Percentiles rank a stretch among this genome's conserved stretches.
These are phyloP conservation scores for Calosoma granatense DNA, from an alignment of 1,140 invertebrate genomes.

Conservation along the genomic window DNA sequence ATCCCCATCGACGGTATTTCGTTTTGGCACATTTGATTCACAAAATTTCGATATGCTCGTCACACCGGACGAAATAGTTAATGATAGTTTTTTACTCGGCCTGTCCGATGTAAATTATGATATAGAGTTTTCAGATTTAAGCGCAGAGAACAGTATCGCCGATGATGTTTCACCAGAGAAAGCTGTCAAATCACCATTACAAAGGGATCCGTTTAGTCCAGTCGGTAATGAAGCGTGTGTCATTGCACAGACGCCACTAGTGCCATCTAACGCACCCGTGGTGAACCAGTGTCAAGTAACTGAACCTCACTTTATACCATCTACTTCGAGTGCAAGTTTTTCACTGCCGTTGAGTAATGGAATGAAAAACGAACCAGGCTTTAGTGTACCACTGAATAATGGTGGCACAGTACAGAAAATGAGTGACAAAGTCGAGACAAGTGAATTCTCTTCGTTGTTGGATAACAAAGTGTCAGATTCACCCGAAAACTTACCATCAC, in stretches of 20 bases:
- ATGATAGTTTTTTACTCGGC: constrained; percentile 39
- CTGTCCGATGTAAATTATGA: constrained; percentile 62
- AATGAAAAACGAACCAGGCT: constrained; percentile 20
- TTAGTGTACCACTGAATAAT: constrained; percentile 10
- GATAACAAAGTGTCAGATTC: constrained; percentile 46
- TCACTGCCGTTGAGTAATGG: constrained; percentile 29
- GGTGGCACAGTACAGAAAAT: background rate
- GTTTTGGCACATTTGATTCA: constrained; percentile 23
- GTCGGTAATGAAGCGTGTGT: constrained; percentile 20
- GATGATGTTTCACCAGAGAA: constrained; percentile 42
- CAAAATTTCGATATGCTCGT: constrained; percentile 39
- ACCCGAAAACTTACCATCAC: constrained; percentile 48
- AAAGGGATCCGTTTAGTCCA: constrained; percentile 35
- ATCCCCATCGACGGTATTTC: constrained; percentile 15
- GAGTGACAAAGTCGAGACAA: no score
- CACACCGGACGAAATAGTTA: constrained; percentile 46
- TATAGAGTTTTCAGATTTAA: constrained; percentile 58
- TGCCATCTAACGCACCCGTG: constrained; percentile 21
- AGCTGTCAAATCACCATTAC: constrained; percentile 19
- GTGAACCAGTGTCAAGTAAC: background rate
- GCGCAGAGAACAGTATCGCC: constrained; percentile 53
- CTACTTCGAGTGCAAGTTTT: constrained; percentile 29
- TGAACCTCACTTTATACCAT: constrained; percentile 6
- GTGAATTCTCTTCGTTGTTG: constrained; percentile 42
- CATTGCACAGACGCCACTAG: constrained; percentile 24